Conservation (phyloP, 2,113 vertebrate genomes). For the Geococcyx californianus region DNA sequence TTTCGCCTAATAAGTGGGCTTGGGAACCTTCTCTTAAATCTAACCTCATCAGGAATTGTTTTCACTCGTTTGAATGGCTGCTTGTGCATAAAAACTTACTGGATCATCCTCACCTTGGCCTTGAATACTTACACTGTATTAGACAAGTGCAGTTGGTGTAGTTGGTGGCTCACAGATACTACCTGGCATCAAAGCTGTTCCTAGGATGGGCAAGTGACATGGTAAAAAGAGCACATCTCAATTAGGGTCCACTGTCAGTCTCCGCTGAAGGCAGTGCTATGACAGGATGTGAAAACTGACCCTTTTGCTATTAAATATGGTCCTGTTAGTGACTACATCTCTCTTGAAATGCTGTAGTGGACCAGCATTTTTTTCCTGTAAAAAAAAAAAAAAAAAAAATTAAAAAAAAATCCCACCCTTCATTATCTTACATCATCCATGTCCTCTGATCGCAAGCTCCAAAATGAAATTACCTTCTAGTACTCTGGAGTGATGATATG, state of each 20-base stretch:
- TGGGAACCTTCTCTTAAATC: background rate
- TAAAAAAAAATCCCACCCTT: background rate
- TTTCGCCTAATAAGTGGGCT: background rate
- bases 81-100: background rate
- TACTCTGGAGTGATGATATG: background rate
- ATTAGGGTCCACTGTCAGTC: background rate
- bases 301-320: background rate
- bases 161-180: background rate
- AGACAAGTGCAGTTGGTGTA: background rate
- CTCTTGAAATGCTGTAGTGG: background rate
- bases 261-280: background rate
- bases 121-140: background rate
- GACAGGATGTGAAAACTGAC: background rate
- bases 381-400: no score
- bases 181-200: background rate
- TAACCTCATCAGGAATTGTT: background rate
- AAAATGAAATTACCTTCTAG: background rate
- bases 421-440: background rate
- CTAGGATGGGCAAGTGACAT: background rate
- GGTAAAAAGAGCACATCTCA: background rate
- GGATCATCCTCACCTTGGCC: background rate
- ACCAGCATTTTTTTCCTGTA: background rate
- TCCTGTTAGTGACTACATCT: background rate
- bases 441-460: background rate
- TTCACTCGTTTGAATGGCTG: background rate